These are phyloP conservation scores for Coranthus polyacanthus DNA, from an alignment of 2,797 vertebrate species.

Conservation along the genomic window DNA sequence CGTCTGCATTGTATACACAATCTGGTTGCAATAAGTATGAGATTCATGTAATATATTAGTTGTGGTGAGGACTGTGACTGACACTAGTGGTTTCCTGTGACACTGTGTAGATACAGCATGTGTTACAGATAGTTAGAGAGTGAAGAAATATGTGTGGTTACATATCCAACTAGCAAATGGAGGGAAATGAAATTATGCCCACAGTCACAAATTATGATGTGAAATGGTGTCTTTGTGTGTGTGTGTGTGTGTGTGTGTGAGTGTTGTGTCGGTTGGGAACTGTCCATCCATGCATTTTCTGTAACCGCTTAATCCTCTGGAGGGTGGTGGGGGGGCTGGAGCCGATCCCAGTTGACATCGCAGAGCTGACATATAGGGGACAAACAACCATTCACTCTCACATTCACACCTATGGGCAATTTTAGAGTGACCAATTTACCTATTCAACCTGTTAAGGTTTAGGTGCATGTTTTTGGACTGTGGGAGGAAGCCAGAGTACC, in stretches of 20 bases:
- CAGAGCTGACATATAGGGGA: too few species aligned
- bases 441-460: too few species aligned
- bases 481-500: too few species aligned
- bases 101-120: conserved; percentile 9
- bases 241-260: conserved; percentile 6
- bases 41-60: not conserved
- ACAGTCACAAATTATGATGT: conserved; percentile 33
- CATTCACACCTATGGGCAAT: too few species aligned
- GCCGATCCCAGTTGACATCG: too few species aligned
- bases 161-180: conserved; percentile 55
- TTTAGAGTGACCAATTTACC: too few species aligned
- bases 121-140: conserved; percentile 28
- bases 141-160: conserved; percentile 45
- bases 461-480: too few species aligned
- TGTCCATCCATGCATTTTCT: too few species aligned
- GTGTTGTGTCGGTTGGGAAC: conserved; percentile 11
- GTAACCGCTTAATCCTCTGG: too few species aligned
- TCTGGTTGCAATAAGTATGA: not conserved
- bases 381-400: too few species aligned
- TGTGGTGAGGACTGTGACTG: not conserved
- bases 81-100: conserved; percentile 22
- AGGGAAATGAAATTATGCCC: conserved; percentile 43
- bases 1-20: not conserved
- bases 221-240: conserved; percentile 17
- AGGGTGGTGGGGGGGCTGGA: too few species aligned